phyloP scores from a whole-genome alignment of 2,888 invertebrate genomes.

The Plagodis pulveraria region DNA sequence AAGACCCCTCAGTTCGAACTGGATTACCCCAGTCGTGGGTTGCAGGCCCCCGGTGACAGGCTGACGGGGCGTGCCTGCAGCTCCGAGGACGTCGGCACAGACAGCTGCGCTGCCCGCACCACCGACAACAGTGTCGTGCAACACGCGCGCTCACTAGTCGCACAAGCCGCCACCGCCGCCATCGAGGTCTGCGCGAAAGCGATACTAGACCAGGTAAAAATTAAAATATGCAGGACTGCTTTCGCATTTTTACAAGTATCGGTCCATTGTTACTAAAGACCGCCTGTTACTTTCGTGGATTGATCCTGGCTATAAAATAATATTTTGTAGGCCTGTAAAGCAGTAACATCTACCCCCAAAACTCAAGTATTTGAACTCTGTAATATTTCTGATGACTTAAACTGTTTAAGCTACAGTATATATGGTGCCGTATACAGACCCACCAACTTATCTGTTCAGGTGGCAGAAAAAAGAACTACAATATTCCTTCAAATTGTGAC shows the following conservation, averaged over 20 bases:
- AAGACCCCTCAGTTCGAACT: not conserved
- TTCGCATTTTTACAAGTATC: not conserved
- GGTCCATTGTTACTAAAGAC: not conserved
- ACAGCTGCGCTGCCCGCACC: not conserved
- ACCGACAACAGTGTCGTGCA: not conserved
- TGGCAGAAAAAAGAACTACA: too few species aligned
- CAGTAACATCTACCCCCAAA: not conserved
- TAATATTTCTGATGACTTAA: not conserved
- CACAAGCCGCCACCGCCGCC: not conserved
- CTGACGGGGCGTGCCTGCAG: too few species aligned
- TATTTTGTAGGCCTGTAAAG: not conserved
- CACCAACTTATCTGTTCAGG: too few species aligned
- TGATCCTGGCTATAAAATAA: too few species aligned
- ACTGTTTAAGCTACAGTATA: not conserved
- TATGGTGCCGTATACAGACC: not conserved
- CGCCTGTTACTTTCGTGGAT: too few species aligned
- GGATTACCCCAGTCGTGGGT: not conserved
- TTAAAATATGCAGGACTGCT: not conserved
- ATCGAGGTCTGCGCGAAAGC: not conserved
- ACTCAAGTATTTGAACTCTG: not conserved
- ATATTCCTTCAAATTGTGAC: too few species aligned
- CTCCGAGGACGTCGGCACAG: too few species aligned
- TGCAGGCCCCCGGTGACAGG: too few species aligned
- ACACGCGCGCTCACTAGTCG: not conserved
- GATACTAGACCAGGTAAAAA: not conserved